phyloP scores from a whole-genome alignment of 2,113 vertebrate species.

The Pardalotus punctatus region DNA sequence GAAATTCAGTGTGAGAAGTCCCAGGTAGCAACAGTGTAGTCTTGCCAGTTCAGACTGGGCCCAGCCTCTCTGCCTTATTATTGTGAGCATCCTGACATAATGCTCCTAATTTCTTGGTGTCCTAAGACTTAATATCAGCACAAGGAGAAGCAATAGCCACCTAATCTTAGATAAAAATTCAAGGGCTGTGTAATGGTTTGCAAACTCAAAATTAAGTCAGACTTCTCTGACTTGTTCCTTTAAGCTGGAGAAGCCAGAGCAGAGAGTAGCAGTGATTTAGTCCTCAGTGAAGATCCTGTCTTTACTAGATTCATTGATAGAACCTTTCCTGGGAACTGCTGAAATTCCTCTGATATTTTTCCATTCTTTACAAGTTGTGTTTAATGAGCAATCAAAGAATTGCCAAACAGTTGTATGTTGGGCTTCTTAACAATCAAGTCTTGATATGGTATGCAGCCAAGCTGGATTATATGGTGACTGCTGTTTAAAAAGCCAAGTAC shows the following conservation, averaged over 20 bases:
- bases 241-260: not conserved
- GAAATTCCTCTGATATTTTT: slow-evolving; percentile 16
- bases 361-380: not conserved
- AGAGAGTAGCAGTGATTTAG: not conserved
- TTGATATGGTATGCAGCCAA: not conserved
- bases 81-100: not conserved
- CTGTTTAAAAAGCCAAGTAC: slow-evolving; percentile 43
- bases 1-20: not conserved
- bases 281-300: not conserved
- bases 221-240: not conserved
- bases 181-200: not conserved
- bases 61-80: not conserved
- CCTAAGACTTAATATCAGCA: not conserved
- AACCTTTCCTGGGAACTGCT: not conserved
- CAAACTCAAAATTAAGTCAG: not conserved
- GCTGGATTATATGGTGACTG: slow-evolving; percentile 41
- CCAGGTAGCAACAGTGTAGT: not conserved
- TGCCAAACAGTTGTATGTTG: not conserved
- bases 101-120: not conserved
- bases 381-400: slow-evolving; percentile 24
- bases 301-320: not conserved
- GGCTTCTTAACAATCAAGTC: not conserved
- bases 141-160: not conserved
- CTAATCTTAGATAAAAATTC: not conserved
- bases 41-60: not conserved